Evolutionary conservation across 2,797 vertebrate genomes (phyloP), one percentile per base, ranked within the genome.

Genomic region (Scolopax rusticola): DNA sequence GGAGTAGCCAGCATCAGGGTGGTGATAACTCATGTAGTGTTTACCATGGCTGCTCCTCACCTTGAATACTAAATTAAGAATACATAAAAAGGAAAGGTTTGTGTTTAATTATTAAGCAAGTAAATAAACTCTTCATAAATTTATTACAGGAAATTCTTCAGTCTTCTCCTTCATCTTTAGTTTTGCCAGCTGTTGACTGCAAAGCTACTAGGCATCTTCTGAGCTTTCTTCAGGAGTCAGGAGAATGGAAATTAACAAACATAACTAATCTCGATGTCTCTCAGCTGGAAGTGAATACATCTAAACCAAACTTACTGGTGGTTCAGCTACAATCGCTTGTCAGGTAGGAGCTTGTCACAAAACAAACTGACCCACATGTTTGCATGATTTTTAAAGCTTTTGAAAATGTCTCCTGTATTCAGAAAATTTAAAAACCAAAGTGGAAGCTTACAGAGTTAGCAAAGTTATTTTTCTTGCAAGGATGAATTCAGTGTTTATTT

Each of bases 141-240:
- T 75, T 93, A 16, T 96, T 97, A 38, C 97, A 98, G 97, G 95
- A 94, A 89, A 89, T 96, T 70, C 97, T 98, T 92, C 89, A 88
- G 43, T 90, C 96, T 90, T 97, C 95, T 84, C 78, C 97, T 77
- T 97, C 97, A 50, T 97, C 97, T 68, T 93, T 98, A 90, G 92
- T 98, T 95, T 92, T 98, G 80, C 97, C 98, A 61, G 96, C 97
- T 64, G 98, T 98, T 89, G 97, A 98, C 47, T 95, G 81, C 20
- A 41, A 92, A 32, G 95, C 97, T 77, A 87, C 82, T n/a, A 79
- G 15, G 17, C 4, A 87, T 56, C 94, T 98, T 69, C 64, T 95
- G 63, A 80, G 32, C 32, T 50, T 90, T 77, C 94, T 98, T 56
- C 96, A 95, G 48, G 74, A 95, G 40, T 91, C 90, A 11, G 43